Evolutionary conservation across 2,797 vertebrate genomes (phyloP), one percentile per base, ranked within the genome.

Genomic region (Pseudochromis fuscus): DNA sequence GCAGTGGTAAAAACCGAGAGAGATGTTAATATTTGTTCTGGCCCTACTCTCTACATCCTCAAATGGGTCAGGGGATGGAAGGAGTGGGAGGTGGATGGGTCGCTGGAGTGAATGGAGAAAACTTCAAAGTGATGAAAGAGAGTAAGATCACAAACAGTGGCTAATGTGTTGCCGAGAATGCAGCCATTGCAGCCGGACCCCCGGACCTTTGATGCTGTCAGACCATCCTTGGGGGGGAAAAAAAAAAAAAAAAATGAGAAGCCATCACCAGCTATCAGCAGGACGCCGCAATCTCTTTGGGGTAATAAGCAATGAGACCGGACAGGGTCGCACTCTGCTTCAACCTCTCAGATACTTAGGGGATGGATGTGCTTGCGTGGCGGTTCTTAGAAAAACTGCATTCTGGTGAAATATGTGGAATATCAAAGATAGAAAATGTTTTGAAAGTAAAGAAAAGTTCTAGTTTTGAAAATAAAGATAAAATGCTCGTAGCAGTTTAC

Each of bases 111-210:
- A 80, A 67, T 64, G 78, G 60, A 74, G 71, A 76, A 64, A 78
- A 83, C 88, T 87, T 88, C 85, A 89, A 89, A 87, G 87, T 78
- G 82, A 87, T 82, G 73, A 82, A 79, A 84, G 69, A 82, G 76
- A 87, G 78, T 71, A 87, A 86, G 90, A 92, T 88, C 84, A 89
- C 62, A 79, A 89, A 87, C 83, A 88, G 71, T 77, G 74, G 62
- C 87, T 93, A 93, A 93, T 93, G 90, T 87, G 87, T 82, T 92
- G n/a, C 90, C 92, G 89, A 85, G 85, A 87, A 90, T 91, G 84
- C 90, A 83, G 71, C 75, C 84, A 79, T 89, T 90, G 87, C 82
- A 90, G 81, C 87, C 84, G 89, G 88, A 86, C 82, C 82, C 75
- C 77, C 25, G 51, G 89, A 90, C 88, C 89, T 93, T 91, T 93